Evolutionary conservation across 2,113 vertebrate genomes (phyloP).

Genomic region (Callospermophilus lateralis): DNA sequence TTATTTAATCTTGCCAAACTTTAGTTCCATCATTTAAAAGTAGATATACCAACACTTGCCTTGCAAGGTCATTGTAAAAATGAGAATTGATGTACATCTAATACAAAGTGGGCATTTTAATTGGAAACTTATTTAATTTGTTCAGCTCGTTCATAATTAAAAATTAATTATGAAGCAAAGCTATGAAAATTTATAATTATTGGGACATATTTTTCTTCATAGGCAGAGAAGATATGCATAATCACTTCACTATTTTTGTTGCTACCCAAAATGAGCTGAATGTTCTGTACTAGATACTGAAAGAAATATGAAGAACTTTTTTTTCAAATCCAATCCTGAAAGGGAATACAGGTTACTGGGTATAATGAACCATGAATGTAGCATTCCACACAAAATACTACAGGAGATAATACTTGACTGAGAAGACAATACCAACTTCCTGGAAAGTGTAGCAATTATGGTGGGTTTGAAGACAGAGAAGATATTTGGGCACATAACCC

Average conservation of each 20-base stretch:
- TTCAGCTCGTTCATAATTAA: neutral
- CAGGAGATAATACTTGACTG: neutral
- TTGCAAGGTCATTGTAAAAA: neutral
- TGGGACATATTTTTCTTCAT: neutral
- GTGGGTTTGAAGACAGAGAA: neutral
- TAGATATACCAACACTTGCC: neutral
- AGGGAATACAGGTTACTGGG: neutral
- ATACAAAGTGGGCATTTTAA: neutral
- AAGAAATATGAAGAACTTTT: neutral
- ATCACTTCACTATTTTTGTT: neutral
- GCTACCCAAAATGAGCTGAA: neutral
- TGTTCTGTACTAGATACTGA: neutral
- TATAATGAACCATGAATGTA: neutral
- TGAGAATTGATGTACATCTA: neutral
- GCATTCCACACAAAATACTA: neutral
- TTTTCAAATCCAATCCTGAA: neutral
- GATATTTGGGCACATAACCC: neutral
- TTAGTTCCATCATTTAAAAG: neutral
- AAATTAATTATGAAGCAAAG: slow-evolving; percentile 14
- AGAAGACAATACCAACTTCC: neutral
- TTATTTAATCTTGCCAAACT: neutral
- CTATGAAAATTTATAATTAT: neutral
- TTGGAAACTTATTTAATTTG: neutral
- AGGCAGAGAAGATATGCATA: neutral
- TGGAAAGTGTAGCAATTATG: neutral